Percentiles rank a stretch among this genome's conserved stretches.
These are phyloP conservation scores for Drosophila mayri DNA, from an alignment of 1,140 invertebrate genomes.

Conservation along the genomic window DNA sequence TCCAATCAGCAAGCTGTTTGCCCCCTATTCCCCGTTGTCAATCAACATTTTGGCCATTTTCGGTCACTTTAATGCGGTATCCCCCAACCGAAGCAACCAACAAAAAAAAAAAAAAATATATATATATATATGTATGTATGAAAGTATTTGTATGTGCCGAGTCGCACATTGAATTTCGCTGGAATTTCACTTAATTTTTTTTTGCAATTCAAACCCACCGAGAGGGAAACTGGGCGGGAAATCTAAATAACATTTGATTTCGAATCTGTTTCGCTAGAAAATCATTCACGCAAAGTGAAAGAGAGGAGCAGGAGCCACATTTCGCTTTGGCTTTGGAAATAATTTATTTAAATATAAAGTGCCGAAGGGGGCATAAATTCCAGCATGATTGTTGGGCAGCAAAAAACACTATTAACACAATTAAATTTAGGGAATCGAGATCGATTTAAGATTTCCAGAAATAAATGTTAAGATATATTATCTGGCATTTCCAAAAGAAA, in stretches of 20 bases:
- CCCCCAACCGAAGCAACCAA: background rate
- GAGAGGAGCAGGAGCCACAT: background rate
- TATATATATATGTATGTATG: background rate
- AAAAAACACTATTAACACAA: no score
- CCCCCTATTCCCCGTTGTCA: conserved; percentile 41
- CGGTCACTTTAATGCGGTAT: conserved; percentile 44
- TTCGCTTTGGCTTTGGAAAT: conserved; percentile 11
- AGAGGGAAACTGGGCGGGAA: conserved; percentile 3
- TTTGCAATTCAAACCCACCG: conserved; percentile 11
- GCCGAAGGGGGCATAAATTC: background rate
- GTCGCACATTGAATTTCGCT: conserved; percentile 35
- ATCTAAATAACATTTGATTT: conserved; percentile 48
- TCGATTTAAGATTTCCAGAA: background rate
- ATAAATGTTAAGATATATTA: background rate
- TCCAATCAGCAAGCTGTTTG: conserved; percentile 40
- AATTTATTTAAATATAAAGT: conserved; percentile 5
- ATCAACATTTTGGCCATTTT: conserved; percentile 69
- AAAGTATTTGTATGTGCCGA: conserved; percentile 4
- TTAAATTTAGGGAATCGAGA: background rate
- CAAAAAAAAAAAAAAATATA: background rate
- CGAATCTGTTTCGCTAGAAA: conserved; percentile 27
- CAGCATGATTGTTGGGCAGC: background rate
- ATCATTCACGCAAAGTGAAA: conserved; percentile 8
- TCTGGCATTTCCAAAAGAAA: background rate
- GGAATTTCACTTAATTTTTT: conserved; percentile 52